Percentiles rank a stretch among this genome's conserved stretches.
Evolutionary conservation across 2,888 invertebrate genomes (phyloP).

Genomic region (Pomacea canaliculata): DNA sequence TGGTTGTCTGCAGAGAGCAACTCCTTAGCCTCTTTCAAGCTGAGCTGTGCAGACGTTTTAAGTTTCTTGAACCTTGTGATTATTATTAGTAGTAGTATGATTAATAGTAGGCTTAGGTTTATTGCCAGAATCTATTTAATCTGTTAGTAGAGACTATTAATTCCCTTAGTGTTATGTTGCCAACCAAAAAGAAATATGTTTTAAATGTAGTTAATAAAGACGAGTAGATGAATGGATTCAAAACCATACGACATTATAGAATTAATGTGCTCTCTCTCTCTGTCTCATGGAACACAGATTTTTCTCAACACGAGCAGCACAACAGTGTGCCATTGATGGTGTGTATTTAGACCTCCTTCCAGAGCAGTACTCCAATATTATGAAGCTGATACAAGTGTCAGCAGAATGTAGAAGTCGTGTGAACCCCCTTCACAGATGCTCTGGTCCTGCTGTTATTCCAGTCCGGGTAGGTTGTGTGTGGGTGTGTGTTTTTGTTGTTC

Average conservation of each 20-base stretch:
- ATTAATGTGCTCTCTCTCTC: not conserved
- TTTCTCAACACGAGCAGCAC: constrained; percentile 76
- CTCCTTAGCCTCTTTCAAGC: no score
- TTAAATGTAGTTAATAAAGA: no score
- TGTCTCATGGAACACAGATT: constrained; percentile 69
- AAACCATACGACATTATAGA: not conserved
- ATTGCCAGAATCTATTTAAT: no score
- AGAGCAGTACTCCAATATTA: constrained; percentile 74
- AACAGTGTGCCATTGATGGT: constrained; percentile 79
- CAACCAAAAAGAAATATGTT: no score
- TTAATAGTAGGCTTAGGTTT: no score
- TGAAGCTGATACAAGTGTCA: constrained; percentile 70
- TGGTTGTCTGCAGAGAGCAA: no score
- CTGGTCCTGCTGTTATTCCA: constrained; percentile 75
- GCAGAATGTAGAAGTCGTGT: constrained; percentile 70
- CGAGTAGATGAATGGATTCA: not conserved
- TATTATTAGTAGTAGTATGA: no score
- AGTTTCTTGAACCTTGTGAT: no score
- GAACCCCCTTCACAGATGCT: constrained; percentile 72
- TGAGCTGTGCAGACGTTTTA: no score
- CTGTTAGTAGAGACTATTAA: no score
- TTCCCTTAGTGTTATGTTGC: no score
- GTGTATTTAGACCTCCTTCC: constrained; percentile 77
- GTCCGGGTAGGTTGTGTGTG: constrained; percentile 71
- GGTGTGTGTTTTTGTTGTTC: not conserved